Conservation (phyloP, 2,113 vertebrate species). For the Chlamydotis undulata region DNA sequence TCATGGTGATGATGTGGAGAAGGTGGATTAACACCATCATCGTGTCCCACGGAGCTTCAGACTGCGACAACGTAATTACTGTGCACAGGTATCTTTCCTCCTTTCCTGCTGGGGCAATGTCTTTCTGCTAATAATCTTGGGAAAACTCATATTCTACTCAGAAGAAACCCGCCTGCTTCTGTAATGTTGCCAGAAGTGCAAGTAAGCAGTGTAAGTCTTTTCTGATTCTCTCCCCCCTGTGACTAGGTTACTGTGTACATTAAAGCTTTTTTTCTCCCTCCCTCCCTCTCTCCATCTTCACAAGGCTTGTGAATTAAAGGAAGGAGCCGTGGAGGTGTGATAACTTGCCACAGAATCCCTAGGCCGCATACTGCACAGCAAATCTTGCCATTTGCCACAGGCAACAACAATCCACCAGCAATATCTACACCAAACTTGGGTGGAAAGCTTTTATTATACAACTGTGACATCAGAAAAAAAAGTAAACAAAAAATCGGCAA, state of each 20-base stretch:
- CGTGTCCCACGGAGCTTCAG: neutral
- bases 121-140: slow-evolving; percentile 4
- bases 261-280: neutral
- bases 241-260: neutral
- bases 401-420: slow-evolving; percentile 56
- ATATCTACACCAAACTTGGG: neutral
- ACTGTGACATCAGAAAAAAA: neutral
- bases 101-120: neutral
- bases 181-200: slow-evolving; percentile 26
- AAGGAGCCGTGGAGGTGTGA: neutral
- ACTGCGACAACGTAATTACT: neutral
- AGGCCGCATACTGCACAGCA: slow-evolving; percentile 12
- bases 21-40: neutral
- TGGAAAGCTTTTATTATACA: slow-evolving; percentile 50
- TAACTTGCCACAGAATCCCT: slow-evolving; percentile 20
- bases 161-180: neutral
- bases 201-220: neutral
- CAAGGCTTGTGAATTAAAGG: slow-evolving; percentile 44
- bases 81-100: neutral
- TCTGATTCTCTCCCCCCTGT: neutral
- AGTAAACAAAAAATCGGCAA: neutral
- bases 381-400: slow-evolving; percentile 44
- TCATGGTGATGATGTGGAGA: neutral
- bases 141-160: neutral
- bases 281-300: neutral